These are phyloP conservation scores for Cordilura impudica DNA, from an alignment of 2,888 invertebrate species.

Conservation along the genomic window DNA sequence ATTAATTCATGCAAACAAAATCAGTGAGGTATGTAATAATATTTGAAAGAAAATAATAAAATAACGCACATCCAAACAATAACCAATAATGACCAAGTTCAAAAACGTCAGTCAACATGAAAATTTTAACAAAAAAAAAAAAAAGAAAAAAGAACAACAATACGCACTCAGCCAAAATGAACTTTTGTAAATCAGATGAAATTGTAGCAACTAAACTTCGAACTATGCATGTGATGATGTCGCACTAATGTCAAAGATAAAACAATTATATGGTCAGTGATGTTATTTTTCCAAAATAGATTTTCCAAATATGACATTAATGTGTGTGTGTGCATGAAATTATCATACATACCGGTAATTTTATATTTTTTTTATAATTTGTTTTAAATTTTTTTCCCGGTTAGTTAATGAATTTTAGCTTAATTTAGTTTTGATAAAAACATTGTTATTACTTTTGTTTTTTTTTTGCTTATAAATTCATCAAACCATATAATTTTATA, in stretches of 20 bases:
- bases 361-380: background rate
- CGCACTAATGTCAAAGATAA: conserved; percentile 48
- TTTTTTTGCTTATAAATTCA: conserved; percentile 50
- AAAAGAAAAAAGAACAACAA: conserved; percentile 11
- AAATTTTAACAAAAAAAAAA: conserved; percentile 25
- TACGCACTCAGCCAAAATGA: conserved; percentile 11
- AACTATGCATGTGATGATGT: conserved; percentile 10
- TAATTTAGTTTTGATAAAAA: background rate
- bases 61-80: background rate
- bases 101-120: conserved; percentile 22
- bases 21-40: conserved; percentile 34
- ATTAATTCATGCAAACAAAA: conserved; percentile 12
- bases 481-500: background rate
- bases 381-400: background rate
- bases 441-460: background rate
- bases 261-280: conserved; percentile 45
- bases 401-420: background rate
- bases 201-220: background rate
- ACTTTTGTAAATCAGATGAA: background rate
- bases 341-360: background rate
- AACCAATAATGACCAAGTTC: conserved; percentile 29
- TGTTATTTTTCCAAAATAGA: background rate
- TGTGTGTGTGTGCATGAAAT: background rate
- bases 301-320: conserved; percentile 15
- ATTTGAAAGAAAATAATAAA: background rate